phyloP scores from a whole-genome alignment of 2,113 vertebrate species.

The Cichladusa arquata region DNA sequence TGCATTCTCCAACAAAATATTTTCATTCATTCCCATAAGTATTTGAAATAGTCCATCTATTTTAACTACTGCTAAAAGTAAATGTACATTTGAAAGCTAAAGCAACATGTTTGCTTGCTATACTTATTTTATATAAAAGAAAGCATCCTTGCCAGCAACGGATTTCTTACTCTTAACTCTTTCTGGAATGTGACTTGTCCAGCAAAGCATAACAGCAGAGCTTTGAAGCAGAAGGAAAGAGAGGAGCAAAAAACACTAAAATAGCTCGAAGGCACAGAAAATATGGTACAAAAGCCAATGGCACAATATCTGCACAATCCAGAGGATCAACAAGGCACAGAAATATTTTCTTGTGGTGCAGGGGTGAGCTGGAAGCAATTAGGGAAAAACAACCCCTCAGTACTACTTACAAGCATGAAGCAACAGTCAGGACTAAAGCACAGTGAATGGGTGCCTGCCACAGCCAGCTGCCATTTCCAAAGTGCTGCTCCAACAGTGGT shows the following conservation, averaged over 20 bases:
- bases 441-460: not conserved
- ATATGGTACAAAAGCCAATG: not conserved
- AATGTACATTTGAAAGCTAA: not conserved
- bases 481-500: not conserved
- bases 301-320: not conserved
- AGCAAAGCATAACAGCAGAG: slow-evolving; percentile 23
- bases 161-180: slow-evolving; percentile 32
- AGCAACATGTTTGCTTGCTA: not conserved
- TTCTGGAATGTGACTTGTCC: slow-evolving; percentile 29
- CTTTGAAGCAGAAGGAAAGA: slow-evolving; percentile 38
- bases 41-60: not conserved
- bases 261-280: not conserved
- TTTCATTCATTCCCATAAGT: not conserved
- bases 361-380: slow-evolving; percentile 20
- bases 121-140: not conserved
- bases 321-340: slow-evolving; percentile 4
- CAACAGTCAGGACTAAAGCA: not conserved
- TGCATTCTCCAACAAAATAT: not conserved
- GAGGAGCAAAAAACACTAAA: not conserved
- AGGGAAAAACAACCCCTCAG: not conserved
- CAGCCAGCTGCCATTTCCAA: not conserved
- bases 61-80: not conserved
- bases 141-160: not conserved
- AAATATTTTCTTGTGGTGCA: not conserved
- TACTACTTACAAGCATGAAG: not conserved